Evolutionary conservation across 2,888 invertebrate genomes (phyloP).

Genomic region (Trilocha varians): DNA sequence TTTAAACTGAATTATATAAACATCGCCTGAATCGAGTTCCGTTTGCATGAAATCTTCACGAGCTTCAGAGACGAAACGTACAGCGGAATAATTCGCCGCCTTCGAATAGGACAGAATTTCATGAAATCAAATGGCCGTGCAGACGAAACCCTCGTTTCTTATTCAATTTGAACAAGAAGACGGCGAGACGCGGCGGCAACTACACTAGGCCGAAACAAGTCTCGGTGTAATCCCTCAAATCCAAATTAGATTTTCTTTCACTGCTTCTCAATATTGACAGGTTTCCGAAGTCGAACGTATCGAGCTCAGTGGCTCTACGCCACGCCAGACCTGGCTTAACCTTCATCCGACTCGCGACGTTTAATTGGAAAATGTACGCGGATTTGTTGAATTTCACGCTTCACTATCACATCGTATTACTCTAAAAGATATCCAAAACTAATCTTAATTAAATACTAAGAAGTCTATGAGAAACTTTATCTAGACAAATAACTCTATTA

Average conservation of each 20-base stretch:
- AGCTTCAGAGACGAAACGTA: neutral
- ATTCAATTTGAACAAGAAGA: constrained; percentile 54
- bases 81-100: neutral
- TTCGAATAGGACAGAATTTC: constrained; percentile 17
- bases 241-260: constrained; percentile 73
- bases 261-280: constrained; percentile 59
- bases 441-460: too few relatives aligned
- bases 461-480: too few relatives aligned
- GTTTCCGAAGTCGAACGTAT: constrained; percentile 31
- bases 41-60: neutral
- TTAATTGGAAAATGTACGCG: constrained; percentile 40
- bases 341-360: constrained; percentile 30
- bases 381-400: constrained; percentile 6
- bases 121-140: constrained; percentile 36
- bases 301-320: constrained; percentile 8
- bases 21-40: neutral
- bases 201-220: constrained; percentile 68
- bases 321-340: constrained; percentile 24
- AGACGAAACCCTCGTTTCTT: constrained; percentile 40
- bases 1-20: neutral
- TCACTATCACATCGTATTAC: constrained; percentile 10
- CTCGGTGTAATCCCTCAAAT: constrained; percentile 67
- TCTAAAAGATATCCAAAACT: too few relatives aligned
- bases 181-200: constrained; percentile 28
- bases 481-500: too few relatives aligned